Base-by-base conservation (phyloP, 92 coral and sea anemone species). In the Galaxea fascicularis region DNA sequence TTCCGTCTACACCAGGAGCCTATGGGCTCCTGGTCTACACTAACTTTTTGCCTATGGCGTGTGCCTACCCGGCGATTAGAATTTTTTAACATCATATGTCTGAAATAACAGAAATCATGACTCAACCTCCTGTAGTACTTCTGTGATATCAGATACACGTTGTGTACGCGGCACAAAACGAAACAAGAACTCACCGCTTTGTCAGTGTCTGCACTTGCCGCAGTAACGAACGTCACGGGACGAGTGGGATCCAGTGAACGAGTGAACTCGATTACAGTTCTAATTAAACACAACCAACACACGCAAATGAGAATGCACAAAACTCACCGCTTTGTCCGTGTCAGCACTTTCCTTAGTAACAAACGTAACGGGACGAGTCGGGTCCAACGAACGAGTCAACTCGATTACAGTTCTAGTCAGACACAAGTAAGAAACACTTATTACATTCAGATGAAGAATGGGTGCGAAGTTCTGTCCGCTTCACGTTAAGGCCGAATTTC, bases 341-440 rank as follows among this genome's bases (percentile, higher is more conserved):
- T 58, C 45, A 3, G 98, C 97, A 31, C 83, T 64, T 52, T 88
- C 76, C 63, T 90, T 59, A 74, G 90, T 85, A 13, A 96, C 94
- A 86, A 89, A 96, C 51, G 99, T 96, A 44, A 95, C 99, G 51
- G 99, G 98, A 86, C 99, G 84, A 17, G 93, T 79, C 13, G 95
- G 91, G 71, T 96, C 99, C 80, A 89, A 87, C 7, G 71, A 13
- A 27, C 95, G 94, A 18, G 98, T 95, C 22, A 46, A 83, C 17
- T 85, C 87, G 68, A 96, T 86, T 24, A 96, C 92, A n/a, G 97
- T 85, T 70, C 98, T 94, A 72, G 49, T 8, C 20, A 76, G 71
- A 64, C 22, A 44, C 21, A 65, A 76, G 29, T n/a, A 35, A 35
- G 6, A 35, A 2, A 35, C 2, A 35, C 41, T 6, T 2, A 35